These are phyloP conservation scores for Ataeniobius toweri DNA, from an alignment of 2,797 vertebrate genomes.

Conservation along the genomic window DNA sequence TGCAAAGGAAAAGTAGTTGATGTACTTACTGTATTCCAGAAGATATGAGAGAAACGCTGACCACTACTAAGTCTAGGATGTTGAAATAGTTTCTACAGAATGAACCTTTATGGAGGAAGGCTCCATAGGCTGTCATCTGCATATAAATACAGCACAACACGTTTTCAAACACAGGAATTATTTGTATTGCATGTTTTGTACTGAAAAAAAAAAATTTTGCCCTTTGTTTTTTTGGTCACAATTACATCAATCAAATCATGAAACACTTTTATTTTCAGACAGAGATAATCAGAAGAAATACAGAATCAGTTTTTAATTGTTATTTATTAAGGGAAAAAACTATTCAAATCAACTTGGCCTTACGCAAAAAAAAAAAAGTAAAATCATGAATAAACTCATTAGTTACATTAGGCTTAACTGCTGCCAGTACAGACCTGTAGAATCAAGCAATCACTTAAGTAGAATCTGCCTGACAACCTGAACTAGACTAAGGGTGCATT, in stretches of 20 bases:
- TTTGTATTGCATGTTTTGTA: not conserved
- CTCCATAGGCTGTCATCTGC: constrained; percentile 98
- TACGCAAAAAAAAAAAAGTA: not conserved
- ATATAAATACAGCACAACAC: constrained; percentile 2
- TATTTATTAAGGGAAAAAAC: too few relatives aligned
- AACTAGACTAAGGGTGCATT: too few relatives aligned
- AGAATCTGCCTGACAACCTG: not conserved
- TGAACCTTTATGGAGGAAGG: constrained; percentile 97
- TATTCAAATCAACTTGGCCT: too few relatives aligned
- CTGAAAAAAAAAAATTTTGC: too few relatives aligned
- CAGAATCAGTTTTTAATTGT: not conserved
- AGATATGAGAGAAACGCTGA: constrained; percentile 99
- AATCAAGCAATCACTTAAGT: not conserved
- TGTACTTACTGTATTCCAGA: constrained; percentile 97
- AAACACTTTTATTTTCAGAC: not conserved
- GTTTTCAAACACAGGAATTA: not conserved
- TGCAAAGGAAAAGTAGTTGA: constrained; percentile 3
- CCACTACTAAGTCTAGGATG: constrained; percentile 97
- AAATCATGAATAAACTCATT: not conserved
- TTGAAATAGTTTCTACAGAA: constrained; percentile 99
- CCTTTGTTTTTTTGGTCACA: not conserved
- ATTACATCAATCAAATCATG: not conserved
- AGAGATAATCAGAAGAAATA: not conserved
- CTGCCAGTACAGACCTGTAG: not conserved
- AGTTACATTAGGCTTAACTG: not conserved